A percentile compares a stretch with the other conserved stretches of the same genome.
Conservation (phyloP, 1,140 invertebrate species). For the Archegozetes longisetosus region DNA sequence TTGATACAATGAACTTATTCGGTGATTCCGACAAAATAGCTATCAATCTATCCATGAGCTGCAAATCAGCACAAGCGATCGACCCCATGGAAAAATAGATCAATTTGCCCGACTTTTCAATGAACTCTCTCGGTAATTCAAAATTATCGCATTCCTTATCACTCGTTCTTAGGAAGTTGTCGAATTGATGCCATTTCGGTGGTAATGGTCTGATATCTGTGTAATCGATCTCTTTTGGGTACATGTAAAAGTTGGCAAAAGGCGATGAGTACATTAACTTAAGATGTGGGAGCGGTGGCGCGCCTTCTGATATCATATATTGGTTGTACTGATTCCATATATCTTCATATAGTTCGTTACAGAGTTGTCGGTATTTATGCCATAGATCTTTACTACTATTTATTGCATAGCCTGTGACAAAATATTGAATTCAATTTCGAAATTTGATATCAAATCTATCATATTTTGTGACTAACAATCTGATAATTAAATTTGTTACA, state of each 20-base stretch:
- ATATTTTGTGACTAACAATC: too few relatives aligned
- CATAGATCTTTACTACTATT: background rate
- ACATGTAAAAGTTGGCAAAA: constrained; percentile 8
- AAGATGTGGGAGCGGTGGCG: background rate
- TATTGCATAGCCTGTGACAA: background rate
- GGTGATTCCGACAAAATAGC: background rate
- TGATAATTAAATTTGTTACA: too few relatives aligned
- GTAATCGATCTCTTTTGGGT: constrained; percentile 13
- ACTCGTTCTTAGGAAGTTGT: background rate
- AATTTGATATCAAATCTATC: too few relatives aligned
- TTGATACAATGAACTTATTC: constrained; percentile 10
- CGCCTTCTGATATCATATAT: background rate
- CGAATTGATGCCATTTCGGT: background rate
- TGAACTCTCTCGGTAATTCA: too few relatives aligned
- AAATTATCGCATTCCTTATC: too few relatives aligned
- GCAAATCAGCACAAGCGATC: constrained; percentile 21
- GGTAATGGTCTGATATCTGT: background rate
- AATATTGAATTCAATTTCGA: too few relatives aligned
- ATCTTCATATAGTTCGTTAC: background rate
- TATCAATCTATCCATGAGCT: constrained; percentile 4
- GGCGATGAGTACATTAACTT: background rate
- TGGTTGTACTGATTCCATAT: background rate
- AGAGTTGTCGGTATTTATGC: background rate
- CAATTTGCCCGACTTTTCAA: too few relatives aligned
- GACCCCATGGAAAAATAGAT: constrained; percentile 13